These are phyloP conservation scores for Saccopteryx leptura DNA, from an alignment of 2,113 vertebrate species.

Conservation along the genomic window DNA sequence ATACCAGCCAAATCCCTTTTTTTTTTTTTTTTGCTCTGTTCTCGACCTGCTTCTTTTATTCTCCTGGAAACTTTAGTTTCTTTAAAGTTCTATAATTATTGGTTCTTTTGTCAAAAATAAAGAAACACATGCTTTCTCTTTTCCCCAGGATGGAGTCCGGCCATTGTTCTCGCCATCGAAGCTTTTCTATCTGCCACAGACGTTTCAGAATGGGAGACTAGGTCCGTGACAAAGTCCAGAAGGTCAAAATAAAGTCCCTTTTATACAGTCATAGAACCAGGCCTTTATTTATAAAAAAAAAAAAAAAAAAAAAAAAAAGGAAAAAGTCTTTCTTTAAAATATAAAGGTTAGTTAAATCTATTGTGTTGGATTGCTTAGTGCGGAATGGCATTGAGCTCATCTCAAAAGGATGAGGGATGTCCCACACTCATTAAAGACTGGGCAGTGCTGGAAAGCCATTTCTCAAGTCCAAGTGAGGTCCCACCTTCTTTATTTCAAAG, in stretches of 20 bases:
- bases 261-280: not conserved
- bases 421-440: not conserved
- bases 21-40: not conserved
- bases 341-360: not conserved
- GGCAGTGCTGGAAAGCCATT: not conserved
- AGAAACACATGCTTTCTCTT: not conserved
- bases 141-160: not conserved
- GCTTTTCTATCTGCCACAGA: not conserved
- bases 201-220: not conserved
- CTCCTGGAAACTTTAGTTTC: not conserved
- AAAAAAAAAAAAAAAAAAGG: not conserved
- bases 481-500: constrained; percentile 10
- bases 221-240: not conserved
- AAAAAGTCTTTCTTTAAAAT: not conserved
- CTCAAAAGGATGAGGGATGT: not conserved
- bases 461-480: not conserved
- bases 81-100: not conserved
- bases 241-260: not conserved
- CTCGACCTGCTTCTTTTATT: not conserved
- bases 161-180: not conserved
- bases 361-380: not conserved
- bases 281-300: not conserved
- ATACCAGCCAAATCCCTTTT: not conserved
- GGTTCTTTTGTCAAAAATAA: not conserved
- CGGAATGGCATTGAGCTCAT: not conserved